These are phyloP conservation scores for Dilophus febrilis DNA, from an alignment of 2,888 invertebrate genomes.

Conservation along the genomic window DNA sequence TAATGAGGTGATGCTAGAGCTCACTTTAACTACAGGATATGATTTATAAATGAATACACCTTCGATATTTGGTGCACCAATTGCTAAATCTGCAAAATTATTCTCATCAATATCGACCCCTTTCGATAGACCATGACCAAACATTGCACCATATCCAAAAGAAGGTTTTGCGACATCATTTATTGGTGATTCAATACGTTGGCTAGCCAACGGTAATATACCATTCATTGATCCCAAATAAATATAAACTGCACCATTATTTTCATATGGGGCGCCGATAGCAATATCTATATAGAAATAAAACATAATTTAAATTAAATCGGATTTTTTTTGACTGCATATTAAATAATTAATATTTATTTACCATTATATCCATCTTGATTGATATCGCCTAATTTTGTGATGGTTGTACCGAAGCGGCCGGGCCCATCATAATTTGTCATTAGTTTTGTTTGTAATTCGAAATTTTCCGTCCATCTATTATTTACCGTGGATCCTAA, in stretches of 20 bases:
- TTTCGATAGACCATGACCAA: slow-evolving; percentile 25
- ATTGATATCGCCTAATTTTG: slow-evolving; percentile 42
- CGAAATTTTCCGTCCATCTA: slow-evolving; percentile 1
- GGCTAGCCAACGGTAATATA: slow-evolving; percentile 24
- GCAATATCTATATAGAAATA: slow-evolving; percentile 45
- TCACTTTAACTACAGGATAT: slow-evolving; percentile 28
- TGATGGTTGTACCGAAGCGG: slow-evolving; percentile 26
- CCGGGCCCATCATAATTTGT: slow-evolving; percentile 20
- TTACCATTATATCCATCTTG: slow-evolving; percentile 44
- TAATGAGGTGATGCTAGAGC: slow-evolving; percentile 21
- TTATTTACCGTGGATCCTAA: slow-evolving; percentile 15
- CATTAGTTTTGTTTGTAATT: slow-evolving; percentile 4
- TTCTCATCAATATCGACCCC: slow-evolving; percentile 32
- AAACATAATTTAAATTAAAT: background rate
- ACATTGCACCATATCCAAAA: slow-evolving; percentile 18
- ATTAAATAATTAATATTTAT: too few species aligned
- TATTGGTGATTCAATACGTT: slow-evolving; percentile 25
- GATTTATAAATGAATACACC: slow-evolving; percentile 28
- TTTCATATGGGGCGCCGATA: slow-evolving; percentile 47
- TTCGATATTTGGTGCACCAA: slow-evolving; percentile 32
- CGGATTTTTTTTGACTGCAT: background rate
- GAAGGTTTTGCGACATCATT: slow-evolving; percentile 6
- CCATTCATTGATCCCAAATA: slow-evolving; percentile 32
- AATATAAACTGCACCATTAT: slow-evolving; percentile 43
- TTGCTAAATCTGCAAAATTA: slow-evolving; percentile 24